Conservation (phyloP, 2,113 vertebrate genomes). For the Chelonoidis abingdonii region DNA sequence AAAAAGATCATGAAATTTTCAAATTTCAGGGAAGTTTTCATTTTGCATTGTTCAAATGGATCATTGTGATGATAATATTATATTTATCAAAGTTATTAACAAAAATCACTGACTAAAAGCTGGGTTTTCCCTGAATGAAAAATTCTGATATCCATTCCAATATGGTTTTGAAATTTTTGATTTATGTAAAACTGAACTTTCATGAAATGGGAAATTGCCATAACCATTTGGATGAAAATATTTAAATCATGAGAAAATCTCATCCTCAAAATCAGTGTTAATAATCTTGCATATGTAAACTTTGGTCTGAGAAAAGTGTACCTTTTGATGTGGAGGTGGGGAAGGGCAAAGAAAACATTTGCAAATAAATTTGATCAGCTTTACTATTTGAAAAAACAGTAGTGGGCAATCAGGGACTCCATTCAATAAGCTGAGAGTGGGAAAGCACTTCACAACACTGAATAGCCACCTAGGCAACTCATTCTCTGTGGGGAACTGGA, state of each 20-base stretch:
- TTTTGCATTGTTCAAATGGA: neutral
- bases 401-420: neutral
- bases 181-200: neutral
- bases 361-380: neutral
- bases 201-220: neutral
- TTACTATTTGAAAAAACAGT: neutral
- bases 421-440: neutral
- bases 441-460: neutral
- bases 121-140: neutral
- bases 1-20: neutral
- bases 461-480: conserved; percentile 6
- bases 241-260: neutral
- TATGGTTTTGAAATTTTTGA: neutral
- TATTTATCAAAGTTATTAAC: neutral
- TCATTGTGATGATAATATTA: neutral
- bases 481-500: conserved; percentile 21
- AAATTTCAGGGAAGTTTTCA: neutral
- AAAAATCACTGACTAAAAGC: neutral
- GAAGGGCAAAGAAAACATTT: neutral
- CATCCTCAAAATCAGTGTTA: neutral
- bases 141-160: neutral
- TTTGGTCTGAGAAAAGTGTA: neutral
- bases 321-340: neutral
- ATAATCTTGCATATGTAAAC: neutral
- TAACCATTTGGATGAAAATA: neutral